Base-by-base conservation (phyloP, 1,140 invertebrate species). In the Choristoneura fumiferana region DNA sequence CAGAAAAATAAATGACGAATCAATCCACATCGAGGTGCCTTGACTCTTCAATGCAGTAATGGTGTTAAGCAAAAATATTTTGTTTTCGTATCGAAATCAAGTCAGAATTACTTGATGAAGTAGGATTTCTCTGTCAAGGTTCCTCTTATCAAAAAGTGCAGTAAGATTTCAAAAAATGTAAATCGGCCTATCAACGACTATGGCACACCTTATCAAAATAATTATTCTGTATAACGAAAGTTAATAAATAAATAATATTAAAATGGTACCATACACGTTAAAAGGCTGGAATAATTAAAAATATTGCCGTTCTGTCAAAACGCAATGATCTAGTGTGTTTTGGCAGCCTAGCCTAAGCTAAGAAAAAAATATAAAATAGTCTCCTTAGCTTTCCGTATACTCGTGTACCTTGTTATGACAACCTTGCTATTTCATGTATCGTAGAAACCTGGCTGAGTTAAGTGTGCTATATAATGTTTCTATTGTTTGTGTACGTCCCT, bases 1-100 rank as follows among this genome's bases (percentile, higher is more conserved):
- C 72, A 73, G 75, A 84, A 84, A 86, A 88, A 83, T 80, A 84
- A 89, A 86, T 81, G 76, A 80, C 77, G 78, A 85, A 60, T 81
- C 73, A 83, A 81, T 84, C 76, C 79, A 83, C 63, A 57, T 77
- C 67, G 81, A 87, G 82, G 81, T 72, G 68, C 80, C 82, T 85
- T 86, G 84, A 87, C 76, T 71, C 35, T 29, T 58, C 58, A 63
- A 54, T 58, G 62, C 54, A 38, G 49, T 36, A 57, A 58, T 58
- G 36, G 43, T 57, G 62, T 40, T 45, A 55, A 54, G 14, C 40
- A 29, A 35, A 58, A 45, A 57, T 54, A n/a, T 18, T 54, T 29
- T 29, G 22, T 29, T 29, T 6, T 29, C n/a, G n/a, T n/a, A n/a
- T n/a, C 22, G 6, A 29, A 29, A 22, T 36, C 15, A 55, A 15